Evolutionary conservation across 2,797 vertebrate genomes (phyloP).

Genomic region (Trichosurus vulpecula): DNA sequence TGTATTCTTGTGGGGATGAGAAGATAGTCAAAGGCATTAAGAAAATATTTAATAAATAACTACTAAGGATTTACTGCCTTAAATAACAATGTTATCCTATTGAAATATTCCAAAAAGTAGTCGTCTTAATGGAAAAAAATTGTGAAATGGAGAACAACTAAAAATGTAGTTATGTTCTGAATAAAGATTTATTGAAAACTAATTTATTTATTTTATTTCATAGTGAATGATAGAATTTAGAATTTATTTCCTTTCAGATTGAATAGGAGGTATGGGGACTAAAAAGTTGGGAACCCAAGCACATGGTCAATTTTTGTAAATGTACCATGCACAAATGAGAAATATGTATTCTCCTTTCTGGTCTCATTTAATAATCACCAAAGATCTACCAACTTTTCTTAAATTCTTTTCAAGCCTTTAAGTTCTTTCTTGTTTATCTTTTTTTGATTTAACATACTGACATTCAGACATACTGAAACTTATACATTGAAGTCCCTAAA

Average conservation of each 20-base stretch:
- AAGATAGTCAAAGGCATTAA: background rate
- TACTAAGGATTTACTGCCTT: background rate
- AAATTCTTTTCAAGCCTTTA: background rate
- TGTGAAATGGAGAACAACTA: background rate
- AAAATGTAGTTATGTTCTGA: background rate
- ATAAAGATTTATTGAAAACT: background rate
- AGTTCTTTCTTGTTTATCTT: background rate
- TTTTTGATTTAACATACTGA: background rate
- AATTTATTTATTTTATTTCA: background rate
- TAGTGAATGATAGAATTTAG: background rate
- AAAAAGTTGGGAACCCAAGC: background rate
- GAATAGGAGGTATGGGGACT: background rate
- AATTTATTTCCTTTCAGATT: background rate
- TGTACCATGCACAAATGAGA: background rate
- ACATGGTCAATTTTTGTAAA: background rate
- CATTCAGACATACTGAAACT: background rate
- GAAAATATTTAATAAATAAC: background rate
- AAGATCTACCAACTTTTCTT: background rate
- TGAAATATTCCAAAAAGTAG: background rate
- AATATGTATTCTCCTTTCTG: background rate
- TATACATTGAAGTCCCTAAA: background rate
- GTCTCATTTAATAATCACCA: background rate
- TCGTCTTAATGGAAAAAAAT: background rate
- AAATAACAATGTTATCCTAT: background rate
- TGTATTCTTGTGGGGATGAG: background rate